phyloP scores from a whole-genome alignment of 23 tunicate species.

The Halocynthia aurantium region DNA sequence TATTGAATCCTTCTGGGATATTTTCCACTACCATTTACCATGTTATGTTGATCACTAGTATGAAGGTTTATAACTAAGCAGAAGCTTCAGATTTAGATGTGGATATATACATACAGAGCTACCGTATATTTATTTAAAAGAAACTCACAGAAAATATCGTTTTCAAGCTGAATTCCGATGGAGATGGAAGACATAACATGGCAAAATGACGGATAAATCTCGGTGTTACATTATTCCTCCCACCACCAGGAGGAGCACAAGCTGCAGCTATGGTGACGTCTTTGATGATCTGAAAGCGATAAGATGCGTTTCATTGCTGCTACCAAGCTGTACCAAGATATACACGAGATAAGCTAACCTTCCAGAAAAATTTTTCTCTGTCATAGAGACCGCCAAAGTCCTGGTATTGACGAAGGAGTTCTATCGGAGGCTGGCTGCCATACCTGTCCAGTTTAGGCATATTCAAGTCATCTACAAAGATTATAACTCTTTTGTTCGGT shows the following conservation, averaged over 20 bases:
- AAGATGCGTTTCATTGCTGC: neutral
- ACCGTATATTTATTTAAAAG: no score
- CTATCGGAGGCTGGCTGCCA: conserved; percentile 99
- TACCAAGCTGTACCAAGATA: neutral
- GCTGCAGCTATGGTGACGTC: conserved; percentile 98
- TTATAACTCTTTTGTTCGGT: conserved; percentile 71
- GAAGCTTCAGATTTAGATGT: no score
- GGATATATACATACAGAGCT: no score
- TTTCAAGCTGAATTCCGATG: conserved; percentile 88
- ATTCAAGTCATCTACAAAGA: conserved; percentile 99
- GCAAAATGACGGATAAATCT: conserved; percentile 93
- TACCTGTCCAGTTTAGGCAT: conserved; percentile 99
- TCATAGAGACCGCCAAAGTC: conserved; percentile 99
- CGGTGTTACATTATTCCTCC: conserved; percentile 97
- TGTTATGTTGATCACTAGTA: no score
- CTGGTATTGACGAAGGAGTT: conserved; percentile 94
- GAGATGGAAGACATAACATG: conserved; percentile 97
- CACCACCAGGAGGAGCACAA: conserved; percentile 99
- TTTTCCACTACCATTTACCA: no score
- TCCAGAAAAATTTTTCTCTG: conserved; percentile 98
- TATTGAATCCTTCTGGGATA: no score
- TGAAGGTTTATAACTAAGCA: no score
- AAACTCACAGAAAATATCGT: conserved; percentile 61
- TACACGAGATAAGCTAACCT: conserved; percentile 38
- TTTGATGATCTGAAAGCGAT: conserved; percentile 64